phyloP scores from a whole-genome alignment of 1,140 invertebrate species.

The Marisa cornuarietis region DNA sequence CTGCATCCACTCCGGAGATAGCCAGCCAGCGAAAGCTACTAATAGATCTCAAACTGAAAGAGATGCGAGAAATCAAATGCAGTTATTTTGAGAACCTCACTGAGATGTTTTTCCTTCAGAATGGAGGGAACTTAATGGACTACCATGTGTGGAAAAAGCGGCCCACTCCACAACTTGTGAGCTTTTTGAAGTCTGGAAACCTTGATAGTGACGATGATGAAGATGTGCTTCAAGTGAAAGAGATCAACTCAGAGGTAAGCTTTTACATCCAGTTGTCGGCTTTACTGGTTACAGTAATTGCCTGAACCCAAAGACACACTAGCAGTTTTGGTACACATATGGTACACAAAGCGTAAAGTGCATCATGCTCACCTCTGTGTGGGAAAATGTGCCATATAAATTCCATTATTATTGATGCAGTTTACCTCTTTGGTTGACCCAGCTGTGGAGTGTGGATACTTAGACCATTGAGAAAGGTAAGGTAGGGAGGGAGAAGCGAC shows the following conservation, averaged over 20 bases:
- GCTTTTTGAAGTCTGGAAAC: conserved; percentile 79
- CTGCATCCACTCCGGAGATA: conserved; percentile 53
- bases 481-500: too few species aligned
- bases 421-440: too few species aligned
- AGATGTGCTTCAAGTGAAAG: conserved; percentile 52
- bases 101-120: conserved; percentile 86
- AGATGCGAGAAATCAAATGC: conserved; percentile 64
- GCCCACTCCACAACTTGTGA: conserved; percentile 77
- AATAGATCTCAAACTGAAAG: conserved; percentile 48
- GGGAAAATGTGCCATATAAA: too few species aligned
- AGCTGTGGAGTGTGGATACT: too few species aligned
- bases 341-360: too few species aligned
- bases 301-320: too few species aligned
- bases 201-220: conserved; percentile 77
- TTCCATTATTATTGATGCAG: too few species aligned
- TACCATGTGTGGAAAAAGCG: conserved; percentile 78
- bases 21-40: conserved; percentile 55
- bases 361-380: too few species aligned
- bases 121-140: conserved; percentile 87
- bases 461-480: too few species aligned
- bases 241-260: conserved; percentile 53
- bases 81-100: conserved; percentile 82
- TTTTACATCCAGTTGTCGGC: too few species aligned
- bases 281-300: too few species aligned
- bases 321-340: too few species aligned